Evolutionary conservation across 2,888 invertebrate genomes (phyloP), one percentile per base, ranked within the genome.

Genomic region (Coenonympha glycerion): DNA sequence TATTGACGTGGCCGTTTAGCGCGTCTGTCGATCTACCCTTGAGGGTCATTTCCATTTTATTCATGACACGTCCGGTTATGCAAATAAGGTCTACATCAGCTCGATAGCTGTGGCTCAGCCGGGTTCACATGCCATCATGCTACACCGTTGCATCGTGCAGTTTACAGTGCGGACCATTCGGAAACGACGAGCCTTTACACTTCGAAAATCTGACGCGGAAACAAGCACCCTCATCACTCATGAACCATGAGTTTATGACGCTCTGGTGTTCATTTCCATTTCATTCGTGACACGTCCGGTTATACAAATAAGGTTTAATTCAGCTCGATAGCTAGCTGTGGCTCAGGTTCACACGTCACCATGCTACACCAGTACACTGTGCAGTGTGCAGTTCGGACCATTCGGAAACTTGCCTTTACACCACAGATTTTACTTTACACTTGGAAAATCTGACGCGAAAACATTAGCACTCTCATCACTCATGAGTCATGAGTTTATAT

Each of bases 201-300:
- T n/a, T n/a, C n/a, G n/a, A 31, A 33, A 15, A 44, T 33, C 11
- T 16, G 22, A 26, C 16, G 2, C n/a, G 16, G 9, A 26, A 37
- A 37, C 11, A 26, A 40, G 15, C 4, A 26, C 13, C 13, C n/a
- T n/a, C n/a, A n/a, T n/a, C n/a, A n/a, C n/a, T n/a, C n/a, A n/a
- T n/a, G n/a, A n/a, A n/a, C n/a, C n/a, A n/a, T n/a, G n/a, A n/a
- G n/a, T n/a, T n/a, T n/a, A n/a, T n/a, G n/a, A n/a, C n/a, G n/a
- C n/a, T n/a, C n/a, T n/a, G n/a, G n/a, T n/a, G n/a, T n/a, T 73
- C 76, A 83, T 84, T 84, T 83, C 76, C 81, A 86, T 83, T 77
- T 82, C 84, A 86, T 86, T 85, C 84, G 68, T 71, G 68, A 70
- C 86, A 84, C 85, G 86, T 85, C 79, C 80, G 73, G 73, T 73